phyloP scores from a whole-genome alignment of 2,888 invertebrate species.

The Lasius fuliginosus region DNA sequence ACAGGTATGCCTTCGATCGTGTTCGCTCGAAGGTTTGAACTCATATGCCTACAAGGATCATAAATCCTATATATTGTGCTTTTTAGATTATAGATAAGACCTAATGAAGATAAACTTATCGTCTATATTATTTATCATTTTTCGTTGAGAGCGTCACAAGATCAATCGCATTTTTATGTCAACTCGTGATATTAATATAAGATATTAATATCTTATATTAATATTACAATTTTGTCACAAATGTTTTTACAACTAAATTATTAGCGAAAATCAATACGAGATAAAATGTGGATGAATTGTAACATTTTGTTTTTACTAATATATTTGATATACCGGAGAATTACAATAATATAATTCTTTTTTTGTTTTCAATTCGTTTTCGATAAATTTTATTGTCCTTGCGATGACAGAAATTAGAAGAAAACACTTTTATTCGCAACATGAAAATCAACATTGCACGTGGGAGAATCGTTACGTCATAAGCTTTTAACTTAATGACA shows the following conservation, averaged over 20 bases:
- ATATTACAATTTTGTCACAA: no score
- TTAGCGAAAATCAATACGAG: not conserved
- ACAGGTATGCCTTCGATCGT: conserved; percentile 7
- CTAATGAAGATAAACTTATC: not conserved
- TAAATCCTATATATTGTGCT: not conserved
- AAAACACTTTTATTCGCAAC: not conserved
- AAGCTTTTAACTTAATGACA: conserved; percentile 50
- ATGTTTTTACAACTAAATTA: not conserved
- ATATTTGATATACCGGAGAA: not conserved
- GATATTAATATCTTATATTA: no score
- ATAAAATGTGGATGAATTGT: not conserved
- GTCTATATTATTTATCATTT: not conserved
- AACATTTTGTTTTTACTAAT: not conserved
- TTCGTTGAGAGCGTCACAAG: not conserved
- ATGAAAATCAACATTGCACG: not conserved
- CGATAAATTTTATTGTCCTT: not conserved
- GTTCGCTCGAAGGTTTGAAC: not conserved
- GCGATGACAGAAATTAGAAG: not conserved
- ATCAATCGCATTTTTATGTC: not conserved
- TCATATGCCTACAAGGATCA: not conserved
- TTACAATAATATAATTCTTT: not conserved
- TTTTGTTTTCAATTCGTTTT: not conserved
- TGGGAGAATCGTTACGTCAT: conserved; percentile 5
- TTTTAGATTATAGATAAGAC: conserved; percentile 11
- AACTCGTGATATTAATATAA: not conserved